Base-by-base conservation (phyloP, 2,888 invertebrate genomes). In the Dicranocentrus wangi region DNA sequence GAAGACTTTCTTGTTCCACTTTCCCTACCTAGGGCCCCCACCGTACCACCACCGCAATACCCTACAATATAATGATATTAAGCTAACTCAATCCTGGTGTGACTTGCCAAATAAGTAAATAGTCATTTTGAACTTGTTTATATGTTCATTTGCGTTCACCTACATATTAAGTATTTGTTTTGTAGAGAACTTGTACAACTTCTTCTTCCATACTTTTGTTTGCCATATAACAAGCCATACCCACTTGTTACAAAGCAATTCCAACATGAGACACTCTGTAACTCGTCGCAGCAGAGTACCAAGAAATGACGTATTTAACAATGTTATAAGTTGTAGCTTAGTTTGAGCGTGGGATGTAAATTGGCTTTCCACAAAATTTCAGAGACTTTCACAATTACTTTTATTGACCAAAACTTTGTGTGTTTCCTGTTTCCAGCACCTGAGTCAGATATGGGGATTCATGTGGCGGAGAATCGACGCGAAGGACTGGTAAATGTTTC, bases 361-460 rank as follows among this genome's bases (percentile, higher is more conserved):
- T 68, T 47, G 47, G 25, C 68, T 68, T 68, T 70, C 39, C 39
- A 10, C 25, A 47, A n/a, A 65, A n/a, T 68, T 51, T 51, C 25
- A 60, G 55, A 39, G 39, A 71, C 21, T 71, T 71, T 71, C 55
- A 17, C 43, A 71, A 71, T 71, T 71, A 68, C 27, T 42, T 43
- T 43, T 65, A 65, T 43, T 43, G 43, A 27, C 1, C 3, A 58
- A 70, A 70, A 70, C 15, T 53, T 69, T 53, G 17, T 70, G 15
- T 28, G 3, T 28, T 73, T 60, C 72, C 65, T 81, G 27, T 25
- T 76, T 82, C 2, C 72, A 86, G 86, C 86, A 75, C 85, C 85
- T 71, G 85, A 85, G 76, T 83, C 85, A 66, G 85, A 85, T 42
- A 85, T 86, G 85, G 84, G 83, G 19, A 83, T 86, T 66, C 83